Base-by-base conservation (phyloP, 2,113 vertebrate species). In the Calonectris borealis region DNA sequence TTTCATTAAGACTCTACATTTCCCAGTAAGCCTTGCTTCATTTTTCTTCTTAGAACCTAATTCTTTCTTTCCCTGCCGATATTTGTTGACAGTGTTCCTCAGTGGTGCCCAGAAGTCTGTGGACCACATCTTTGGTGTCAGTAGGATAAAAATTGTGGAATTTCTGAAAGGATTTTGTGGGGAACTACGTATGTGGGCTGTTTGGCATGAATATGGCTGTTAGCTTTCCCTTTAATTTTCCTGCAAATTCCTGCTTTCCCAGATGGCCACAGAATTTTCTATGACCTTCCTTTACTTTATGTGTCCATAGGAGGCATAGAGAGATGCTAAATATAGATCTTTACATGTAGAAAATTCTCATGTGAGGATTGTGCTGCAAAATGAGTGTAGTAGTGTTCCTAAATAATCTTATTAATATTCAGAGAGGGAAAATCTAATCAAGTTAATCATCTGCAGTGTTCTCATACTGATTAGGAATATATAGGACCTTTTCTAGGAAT, bases 381-480 rank as follows among this genome's bases (percentile, higher is more conserved):
- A 78, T 73, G 32, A 89, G 60, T 66, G 42, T 81, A 62, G 54
- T 48, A 38, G 10, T 82, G 34, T 84, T 80, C 65, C 66, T 94
- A 91, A 95, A 82, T 85, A 87, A 58, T 95, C 77, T 82, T 82
- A 83, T 87, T 96, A 81, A 89, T 96, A 95, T 91, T 89, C 88
- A 89, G 36, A 68, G 76, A 72, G 70, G 62, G 57, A 85, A 88
- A 87, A 69, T 79, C 36, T 91, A 84, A 93, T 96, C 84, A 91
- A 66, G 52, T 55, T 88, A 85, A 91, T 96, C 1, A 32, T 93
- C 62, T 95, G 44, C 77, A 83, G n/a, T 95, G 87, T 94, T 86
- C 80, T 94, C 25, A 54, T 82, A 49, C 65, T 91, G 83, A 95
- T 93, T 75, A 86, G 46, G 20, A 83, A 52, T 72, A 64, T 48